These are phyloP conservation scores for Ceraclea dissimilis DNA, from an alignment of 2,888 invertebrate genomes.

Conservation along the genomic window DNA sequence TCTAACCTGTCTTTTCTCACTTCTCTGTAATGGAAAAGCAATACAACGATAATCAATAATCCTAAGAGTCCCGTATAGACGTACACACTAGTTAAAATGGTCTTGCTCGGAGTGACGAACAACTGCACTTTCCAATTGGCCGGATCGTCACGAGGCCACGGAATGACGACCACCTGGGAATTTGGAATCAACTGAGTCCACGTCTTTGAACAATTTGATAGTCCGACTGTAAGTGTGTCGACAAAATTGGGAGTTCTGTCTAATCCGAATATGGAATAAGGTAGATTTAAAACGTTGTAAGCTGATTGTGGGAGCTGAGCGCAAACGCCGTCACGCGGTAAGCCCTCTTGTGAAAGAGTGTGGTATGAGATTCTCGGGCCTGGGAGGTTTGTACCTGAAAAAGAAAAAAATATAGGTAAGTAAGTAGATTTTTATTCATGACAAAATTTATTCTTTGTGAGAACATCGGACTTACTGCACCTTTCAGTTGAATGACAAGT, in stretches of 20 bases:
- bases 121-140: constrained; percentile 82
- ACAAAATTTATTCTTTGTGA: too few species aligned
- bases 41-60: constrained; percentile 76
- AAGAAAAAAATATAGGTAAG: background rate
- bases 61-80: constrained; percentile 81
- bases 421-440: too few species aligned
- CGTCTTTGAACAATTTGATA: constrained; percentile 59
- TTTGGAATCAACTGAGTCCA: constrained; percentile 96
- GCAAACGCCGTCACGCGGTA: constrained; percentile 68
- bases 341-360: constrained; percentile 84
- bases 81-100: constrained; percentile 85
- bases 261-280: constrained; percentile 94
- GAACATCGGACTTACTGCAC: too few species aligned
- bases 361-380: constrained; percentile 83
- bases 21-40: constrained; percentile 85
- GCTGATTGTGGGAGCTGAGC: constrained; percentile 89
- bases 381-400: constrained; percentile 71
- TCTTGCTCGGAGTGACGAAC: constrained; percentile 90
- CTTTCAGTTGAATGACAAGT: too few species aligned
- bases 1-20: constrained; percentile 56
- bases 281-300: constrained; percentile 86
- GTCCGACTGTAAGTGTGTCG: constrained; percentile 75
- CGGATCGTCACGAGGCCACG: constrained; percentile 70
- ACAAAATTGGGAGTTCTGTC: constrained; percentile 98
- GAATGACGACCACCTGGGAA: constrained; percentile 94